Evolutionary conservation across 2,888 invertebrate genomes (phyloP), one percentile per base, ranked within the genome.

Genomic region (Brachyopa scutellaris): DNA sequence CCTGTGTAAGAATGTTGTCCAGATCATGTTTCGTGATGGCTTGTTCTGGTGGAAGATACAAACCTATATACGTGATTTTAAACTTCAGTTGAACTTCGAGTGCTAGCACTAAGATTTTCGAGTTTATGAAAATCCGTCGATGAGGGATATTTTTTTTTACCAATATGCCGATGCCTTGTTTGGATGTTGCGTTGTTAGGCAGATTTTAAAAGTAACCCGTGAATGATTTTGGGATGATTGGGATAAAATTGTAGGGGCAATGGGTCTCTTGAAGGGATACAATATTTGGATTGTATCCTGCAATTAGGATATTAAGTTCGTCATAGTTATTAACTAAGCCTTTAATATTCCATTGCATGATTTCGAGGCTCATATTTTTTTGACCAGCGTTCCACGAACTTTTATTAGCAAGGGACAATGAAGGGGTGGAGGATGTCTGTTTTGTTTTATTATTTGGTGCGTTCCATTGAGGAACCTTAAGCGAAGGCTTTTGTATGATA

Each of bases 101-200:
- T 49, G 49, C 31, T 29, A 5, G 9, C 13, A 29, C 26, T 47
- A 6, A 26, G 29, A 29, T 11, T 9, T 29, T 15, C 9, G 17
- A 29, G 15, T 29, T 31, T 5, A 47, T 47, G 11, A 21, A 6
- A 6, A 26, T 7, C 33, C 31, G 19, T n/a, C 51, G 9, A 53
- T 53, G 33, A 2, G 51, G 51, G 6, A 53, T 53, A 33, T 31
- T 26, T 57, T 26, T 40, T 15, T 57, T 23, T 5, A 57, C 15
- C 26, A 57, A 19, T 17, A 57, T 23, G 15, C 57, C 23, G 7
- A 40, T 26, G 26, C 26, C 57, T 17, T 57, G 57, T 26, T 57
- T 38, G 0, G 9, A 7, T 40, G 40, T 26, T 0, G 38, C 23
- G 9, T 40, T 40, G 9, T 9, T 15, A 2, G 40, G 57, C 6